Conservation (phyloP, 1,140 invertebrate genomes). For the Drosophila sturtevanti region DNA sequence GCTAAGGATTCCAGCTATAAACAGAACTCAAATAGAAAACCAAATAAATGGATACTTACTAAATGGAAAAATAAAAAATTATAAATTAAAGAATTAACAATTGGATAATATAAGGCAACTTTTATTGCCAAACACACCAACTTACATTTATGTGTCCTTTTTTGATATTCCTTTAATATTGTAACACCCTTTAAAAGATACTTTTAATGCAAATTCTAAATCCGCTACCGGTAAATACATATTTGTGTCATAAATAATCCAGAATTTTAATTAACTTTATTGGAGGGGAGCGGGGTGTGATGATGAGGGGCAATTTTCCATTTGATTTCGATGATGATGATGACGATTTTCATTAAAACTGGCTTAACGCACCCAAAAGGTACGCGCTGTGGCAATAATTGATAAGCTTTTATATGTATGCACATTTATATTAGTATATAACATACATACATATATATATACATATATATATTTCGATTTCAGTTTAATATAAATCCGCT, state of each 20-base stretch:
- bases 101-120: too few species aligned
- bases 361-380: constrained; percentile 47
- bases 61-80: too few species aligned
- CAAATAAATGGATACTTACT: too few species aligned
- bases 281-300: background rate
- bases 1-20: too few species aligned
- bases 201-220: constrained; percentile 33
- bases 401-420: background rate
- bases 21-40: too few species aligned
- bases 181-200: too few species aligned
- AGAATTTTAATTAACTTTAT: constrained; percentile 69
- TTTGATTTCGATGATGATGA: constrained; percentile 17
- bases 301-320: constrained; percentile 42
- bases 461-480: constrained; percentile 47
- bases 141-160: too few species aligned
- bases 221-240: constrained; percentile 60
- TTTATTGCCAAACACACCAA: too few species aligned
- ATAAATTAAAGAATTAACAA: too few species aligned
- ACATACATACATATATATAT: background rate
- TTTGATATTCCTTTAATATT: too few species aligned
- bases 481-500: constrained; percentile 29
- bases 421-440: background rate
- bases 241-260: constrained; percentile 75
- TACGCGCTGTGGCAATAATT: constrained; percentile 35
- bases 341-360: constrained; percentile 37